Conservation (phyloP, 2,113 vertebrate genomes). For the Sinosuthora webbiana region DNA sequence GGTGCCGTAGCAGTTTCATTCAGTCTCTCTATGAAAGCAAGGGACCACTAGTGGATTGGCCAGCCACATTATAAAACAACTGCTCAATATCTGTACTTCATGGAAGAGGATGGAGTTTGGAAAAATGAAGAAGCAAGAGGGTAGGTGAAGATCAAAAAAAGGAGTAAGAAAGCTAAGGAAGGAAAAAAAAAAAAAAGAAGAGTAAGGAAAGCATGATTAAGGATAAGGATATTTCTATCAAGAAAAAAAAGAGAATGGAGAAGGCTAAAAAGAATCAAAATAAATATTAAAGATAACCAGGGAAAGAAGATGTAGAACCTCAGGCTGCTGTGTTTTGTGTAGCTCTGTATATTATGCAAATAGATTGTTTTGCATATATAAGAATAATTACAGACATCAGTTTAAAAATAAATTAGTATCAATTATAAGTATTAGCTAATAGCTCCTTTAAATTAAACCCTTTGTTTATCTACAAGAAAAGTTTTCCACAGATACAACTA, state of each 20-base stretch:
- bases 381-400: not conserved
- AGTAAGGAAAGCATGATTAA: not conserved
- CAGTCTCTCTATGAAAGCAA: not conserved
- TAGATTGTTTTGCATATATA: not conserved
- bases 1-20: not conserved
- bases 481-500: not conserved
- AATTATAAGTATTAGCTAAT: not conserved
- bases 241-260: not conserved
- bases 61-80: not conserved
- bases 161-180: not conserved
- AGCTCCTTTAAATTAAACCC: not conserved
- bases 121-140: not conserved
- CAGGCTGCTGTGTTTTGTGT: not conserved
- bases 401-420: not conserved
- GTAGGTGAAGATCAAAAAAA: not conserved
- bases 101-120: not conserved
- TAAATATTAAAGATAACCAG: not conserved
- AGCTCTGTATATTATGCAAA: not conserved
- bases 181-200: not conserved
- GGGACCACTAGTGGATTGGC: not conserved
- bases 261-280: not conserved
- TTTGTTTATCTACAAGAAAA: not conserved
- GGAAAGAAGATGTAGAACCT: not conserved
- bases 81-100: not conserved
- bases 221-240: not conserved